phyloP scores from a whole-genome alignment of 2,888 invertebrate species.

The Sminthurinus aureus region DNA sequence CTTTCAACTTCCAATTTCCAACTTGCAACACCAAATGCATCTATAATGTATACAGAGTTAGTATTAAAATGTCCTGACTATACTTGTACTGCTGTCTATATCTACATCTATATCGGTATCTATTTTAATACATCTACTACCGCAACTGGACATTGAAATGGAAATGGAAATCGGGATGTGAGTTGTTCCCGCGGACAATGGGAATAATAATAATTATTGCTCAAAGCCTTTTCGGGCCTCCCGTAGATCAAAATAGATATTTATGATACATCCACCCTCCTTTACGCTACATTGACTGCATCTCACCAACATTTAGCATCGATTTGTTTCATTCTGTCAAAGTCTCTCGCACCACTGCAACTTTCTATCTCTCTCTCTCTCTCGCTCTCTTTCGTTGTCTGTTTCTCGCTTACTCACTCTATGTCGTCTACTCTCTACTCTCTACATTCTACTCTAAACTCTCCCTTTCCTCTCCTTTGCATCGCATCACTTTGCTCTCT shows the following conservation, averaged over 20 bases:
- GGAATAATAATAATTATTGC: constrained; percentile 40
- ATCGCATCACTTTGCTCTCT: too few relatives aligned
- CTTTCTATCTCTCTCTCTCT: constrained; percentile 7
- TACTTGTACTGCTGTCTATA: neutral
- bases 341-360: constrained; percentile 16
- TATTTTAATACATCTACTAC: neutral
- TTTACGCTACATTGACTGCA: constrained; percentile 43
- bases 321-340: constrained; percentile 40
- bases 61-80: neutral
- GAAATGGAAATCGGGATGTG: neutral
- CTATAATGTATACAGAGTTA: neutral
- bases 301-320: constrained; percentile 43
- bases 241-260: constrained; percentile 43
- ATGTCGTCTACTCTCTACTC: neutral
- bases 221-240: constrained; percentile 34
- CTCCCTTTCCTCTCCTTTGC: too few relatives aligned
- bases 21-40: too few relatives aligned
- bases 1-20: neutral
- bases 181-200: constrained; percentile 20
- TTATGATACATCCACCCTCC: constrained; percentile 42
- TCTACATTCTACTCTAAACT: neutral
- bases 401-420: neutral
- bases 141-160: constrained; percentile 26
- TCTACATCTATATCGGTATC: neutral
- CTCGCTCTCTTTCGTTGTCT: neutral